A percentile compares a stretch with the other conserved stretches of the same genome.
phyloP scores from a whole-genome alignment of 1,140 invertebrate genomes.

The Drosophila arizonae region DNA sequence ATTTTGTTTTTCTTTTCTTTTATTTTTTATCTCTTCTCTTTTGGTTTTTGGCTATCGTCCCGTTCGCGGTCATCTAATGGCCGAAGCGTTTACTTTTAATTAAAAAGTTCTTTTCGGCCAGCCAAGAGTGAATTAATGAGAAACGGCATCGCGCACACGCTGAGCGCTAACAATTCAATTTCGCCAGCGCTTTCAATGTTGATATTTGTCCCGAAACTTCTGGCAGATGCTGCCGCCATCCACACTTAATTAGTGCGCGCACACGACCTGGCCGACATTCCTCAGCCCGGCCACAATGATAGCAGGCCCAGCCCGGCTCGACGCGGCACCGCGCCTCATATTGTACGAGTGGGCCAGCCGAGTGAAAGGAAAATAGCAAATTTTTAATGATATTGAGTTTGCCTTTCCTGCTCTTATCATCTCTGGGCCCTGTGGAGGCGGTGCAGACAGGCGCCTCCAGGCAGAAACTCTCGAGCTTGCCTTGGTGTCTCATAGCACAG shows the following conservation, averaged over 20 bases:
- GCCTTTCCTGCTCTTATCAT: too few relatives aligned
- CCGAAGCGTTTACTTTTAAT: slow-evolving; percentile 43
- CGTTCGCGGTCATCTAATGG: slow-evolving; percentile 26
- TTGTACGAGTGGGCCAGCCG: too few relatives aligned
- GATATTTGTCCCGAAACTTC: neutral
- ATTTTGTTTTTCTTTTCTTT: too few relatives aligned
- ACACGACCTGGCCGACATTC: slow-evolving; percentile 7
- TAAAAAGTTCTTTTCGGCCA: slow-evolving; percentile 33
- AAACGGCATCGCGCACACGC: slow-evolving; percentile 1
- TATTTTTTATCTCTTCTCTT: neutral
- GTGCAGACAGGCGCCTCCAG: too few relatives aligned
- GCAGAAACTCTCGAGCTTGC: too few relatives aligned
- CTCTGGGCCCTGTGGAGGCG: too few relatives aligned
- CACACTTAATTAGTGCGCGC: slow-evolving; percentile 37
- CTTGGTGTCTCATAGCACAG: too few relatives aligned
- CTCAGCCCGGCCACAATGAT: neutral
- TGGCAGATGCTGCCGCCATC: slow-evolving; percentile 8
- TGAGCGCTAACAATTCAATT: slow-evolving; percentile 25
- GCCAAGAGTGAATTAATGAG: slow-evolving; percentile 15
- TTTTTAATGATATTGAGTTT: too few relatives aligned
- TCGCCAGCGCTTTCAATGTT: slow-evolving; percentile 4
- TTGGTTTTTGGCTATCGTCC: slow-evolving; percentile 1
- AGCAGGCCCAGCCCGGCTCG: neutral
- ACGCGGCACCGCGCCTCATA: neutral
- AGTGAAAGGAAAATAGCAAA: too few relatives aligned